Evolutionary conservation across 23 tunicate genomes (phyloP), one percentile per base, ranked within the genome.

Genomic region (Trididemnum nubilum): DNA sequence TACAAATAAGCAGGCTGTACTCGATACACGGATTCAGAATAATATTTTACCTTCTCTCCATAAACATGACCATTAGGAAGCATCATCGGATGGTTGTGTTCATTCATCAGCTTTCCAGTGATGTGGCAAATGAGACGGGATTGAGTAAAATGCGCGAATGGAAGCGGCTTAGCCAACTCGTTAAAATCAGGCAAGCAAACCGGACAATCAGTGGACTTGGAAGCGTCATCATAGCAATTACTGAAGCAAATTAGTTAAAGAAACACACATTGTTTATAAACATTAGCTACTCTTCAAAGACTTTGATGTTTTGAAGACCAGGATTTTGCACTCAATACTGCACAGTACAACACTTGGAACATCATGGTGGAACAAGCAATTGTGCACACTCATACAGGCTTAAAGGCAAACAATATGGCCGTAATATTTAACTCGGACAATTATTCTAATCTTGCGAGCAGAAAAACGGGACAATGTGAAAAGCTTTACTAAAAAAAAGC

Each of bases 1-100:
- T n/a, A n/a, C n/a, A n/a, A n/a, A n/a, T n/a, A n/a, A n/a, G n/a
- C n/a, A n/a, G n/a, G n/a, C n/a, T n/a, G n/a, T n/a, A n/a, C n/a
- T n/a, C n/a, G n/a, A n/a, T n/a, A n/a, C n/a, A n/a, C n/a, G n/a
- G n/a, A n/a, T n/a, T n/a, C n/a, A n/a, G n/a, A n/a, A n/a, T n/a
- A n/a, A n/a, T n/a, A 73, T 19, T 2, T 73, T 63, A 93, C 98
- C 85, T 73, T 80, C 78, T 84, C 86, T 0, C 98, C 98, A 82
- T 93, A 93, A 2, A 93, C 89, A 34, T 87, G 73, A 32, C 98
- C 98, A 58, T 93, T 93, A 0, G 98, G 92, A 33, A 93, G 75
- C 98, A 93, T 88, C 98, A 93, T 93, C 0, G 98, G 93, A 15
- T 85, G 92, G 61, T 93, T 93, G 89, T 93, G 71, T 74, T 93